Conservation (phyloP, 2,888 invertebrate genomes). For the Eupithecia inturbata region DNA sequence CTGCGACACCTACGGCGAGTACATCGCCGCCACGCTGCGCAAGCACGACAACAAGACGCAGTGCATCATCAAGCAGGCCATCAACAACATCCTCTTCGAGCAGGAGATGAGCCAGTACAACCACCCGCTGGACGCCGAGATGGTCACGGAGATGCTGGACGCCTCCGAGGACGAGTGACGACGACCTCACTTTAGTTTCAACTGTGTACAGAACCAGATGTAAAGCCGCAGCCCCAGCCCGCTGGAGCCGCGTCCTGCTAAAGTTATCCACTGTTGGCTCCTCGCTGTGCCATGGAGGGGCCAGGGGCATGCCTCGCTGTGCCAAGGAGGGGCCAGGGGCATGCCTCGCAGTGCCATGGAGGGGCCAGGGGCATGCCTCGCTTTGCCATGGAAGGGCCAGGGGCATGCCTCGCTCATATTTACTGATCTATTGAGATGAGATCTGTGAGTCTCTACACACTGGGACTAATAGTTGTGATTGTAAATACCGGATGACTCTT, state of each 20-base stretch:
- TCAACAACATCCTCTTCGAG: slow-evolving; percentile 77
- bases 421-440: background rate
- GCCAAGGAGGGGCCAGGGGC: too few species aligned
- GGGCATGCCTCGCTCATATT: background rate
- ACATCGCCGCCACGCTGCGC: slow-evolving; percentile 73
- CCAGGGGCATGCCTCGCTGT: too few species aligned
- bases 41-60: slow-evolving; percentile 76
- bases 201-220: too few species aligned
- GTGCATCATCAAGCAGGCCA: slow-evolving; percentile 78
- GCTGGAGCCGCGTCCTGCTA: background rate
- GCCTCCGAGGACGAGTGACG: background rate
- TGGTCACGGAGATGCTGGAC: slow-evolving; percentile 10
- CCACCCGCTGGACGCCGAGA: slow-evolving; percentile 12
- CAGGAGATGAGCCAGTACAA: slow-evolving; percentile 78
- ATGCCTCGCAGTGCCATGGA: too few species aligned
- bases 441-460: too few species aligned
- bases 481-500: background rate
- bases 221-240: background rate
- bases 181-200: background rate
- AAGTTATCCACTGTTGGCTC: too few species aligned
- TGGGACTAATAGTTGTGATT: background rate
- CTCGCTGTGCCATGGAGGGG: too few species aligned
- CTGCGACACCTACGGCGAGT: slow-evolving; percentile 77
- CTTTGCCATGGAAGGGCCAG: too few species aligned
- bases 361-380: too few species aligned